These are phyloP conservation scores for Oncorhynchus masou DNA, from an alignment of 2,113 vertebrate species.

Conservation along the genomic window DNA sequence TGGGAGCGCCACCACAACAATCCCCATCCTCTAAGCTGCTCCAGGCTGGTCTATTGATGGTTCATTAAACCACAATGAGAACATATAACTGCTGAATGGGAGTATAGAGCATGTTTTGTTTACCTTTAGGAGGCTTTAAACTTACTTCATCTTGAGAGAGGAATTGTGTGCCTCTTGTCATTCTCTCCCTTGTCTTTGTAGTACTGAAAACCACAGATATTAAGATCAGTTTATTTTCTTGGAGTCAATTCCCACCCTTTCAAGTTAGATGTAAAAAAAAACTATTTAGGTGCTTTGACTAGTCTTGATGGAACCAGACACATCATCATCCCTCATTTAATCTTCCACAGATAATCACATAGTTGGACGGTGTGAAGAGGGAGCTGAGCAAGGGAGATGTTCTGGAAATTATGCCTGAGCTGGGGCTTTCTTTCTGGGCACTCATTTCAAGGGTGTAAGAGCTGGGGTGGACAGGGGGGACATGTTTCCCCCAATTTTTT, in stretches of 20 bases:
- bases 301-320: no score
- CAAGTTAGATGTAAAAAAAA: no score
- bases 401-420: constrained; percentile 26
- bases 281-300: no score
- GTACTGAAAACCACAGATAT: no score
- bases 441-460: not conserved
- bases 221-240: no score
- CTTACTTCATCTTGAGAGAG: constrained; percentile 60
- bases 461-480: no score
- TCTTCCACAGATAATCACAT: not conserved
- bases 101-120: constrained; percentile 53
- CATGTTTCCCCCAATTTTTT: no score
- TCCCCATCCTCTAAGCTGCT: no score
- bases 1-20: no score
- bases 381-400: not conserved
- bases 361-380: constrained; percentile 32
- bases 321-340: no score
- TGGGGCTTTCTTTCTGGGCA: constrained; percentile 16
- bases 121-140: constrained; percentile 54
- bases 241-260: no score
- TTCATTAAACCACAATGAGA: constrained; percentile 31
- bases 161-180: constrained; percentile 27
- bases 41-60: no score
- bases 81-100: constrained; percentile 43
- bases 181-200: not conserved